phyloP scores from a whole-genome alignment of 1,140 invertebrate species.

The Pomacea maculata region DNA sequence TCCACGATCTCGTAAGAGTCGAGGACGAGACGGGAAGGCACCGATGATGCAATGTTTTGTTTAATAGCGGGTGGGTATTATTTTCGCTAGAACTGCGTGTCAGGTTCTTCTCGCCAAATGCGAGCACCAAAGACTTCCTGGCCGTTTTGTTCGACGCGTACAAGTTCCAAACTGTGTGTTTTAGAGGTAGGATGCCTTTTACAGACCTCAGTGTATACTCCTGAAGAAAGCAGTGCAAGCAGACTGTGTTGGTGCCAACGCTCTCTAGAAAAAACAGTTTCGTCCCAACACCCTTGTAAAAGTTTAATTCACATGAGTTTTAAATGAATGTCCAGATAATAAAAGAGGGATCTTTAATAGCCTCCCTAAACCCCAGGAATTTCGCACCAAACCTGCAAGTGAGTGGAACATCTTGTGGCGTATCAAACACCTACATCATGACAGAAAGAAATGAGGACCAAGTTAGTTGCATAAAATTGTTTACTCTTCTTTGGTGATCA shows the following conservation, averaged over 20 bases:
- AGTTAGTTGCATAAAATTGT: too few relatives aligned
- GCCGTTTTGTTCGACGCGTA: background rate
- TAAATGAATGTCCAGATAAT: too few relatives aligned
- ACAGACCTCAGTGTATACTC: background rate
- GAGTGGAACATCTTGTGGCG: too few relatives aligned
- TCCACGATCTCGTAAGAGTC: background rate
- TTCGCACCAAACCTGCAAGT: too few relatives aligned
- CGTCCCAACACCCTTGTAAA: background rate
- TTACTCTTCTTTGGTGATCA: too few relatives aligned
- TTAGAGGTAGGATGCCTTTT: conserved; percentile 18
- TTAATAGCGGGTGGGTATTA: too few relatives aligned
- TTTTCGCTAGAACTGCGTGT: background rate
- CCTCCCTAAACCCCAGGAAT: too few relatives aligned
- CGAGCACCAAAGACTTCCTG: background rate
- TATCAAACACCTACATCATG: too few relatives aligned
- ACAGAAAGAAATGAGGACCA: too few relatives aligned
- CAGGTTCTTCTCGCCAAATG: background rate
- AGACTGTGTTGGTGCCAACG: conserved; percentile 17
- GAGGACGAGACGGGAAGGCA: background rate
- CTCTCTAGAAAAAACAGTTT: background rate
- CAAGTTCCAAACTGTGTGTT: background rate
- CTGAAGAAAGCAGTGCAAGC: background rate
- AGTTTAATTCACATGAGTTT: too few relatives aligned
- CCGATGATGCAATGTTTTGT: background rate
- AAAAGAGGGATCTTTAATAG: too few relatives aligned